A percentile compares a stretch with the other conserved stretches of the same genome.
Evolutionary conservation across 2,113 vertebrate genomes (phyloP).

Genomic region (Danionella cerebrum): DNA sequence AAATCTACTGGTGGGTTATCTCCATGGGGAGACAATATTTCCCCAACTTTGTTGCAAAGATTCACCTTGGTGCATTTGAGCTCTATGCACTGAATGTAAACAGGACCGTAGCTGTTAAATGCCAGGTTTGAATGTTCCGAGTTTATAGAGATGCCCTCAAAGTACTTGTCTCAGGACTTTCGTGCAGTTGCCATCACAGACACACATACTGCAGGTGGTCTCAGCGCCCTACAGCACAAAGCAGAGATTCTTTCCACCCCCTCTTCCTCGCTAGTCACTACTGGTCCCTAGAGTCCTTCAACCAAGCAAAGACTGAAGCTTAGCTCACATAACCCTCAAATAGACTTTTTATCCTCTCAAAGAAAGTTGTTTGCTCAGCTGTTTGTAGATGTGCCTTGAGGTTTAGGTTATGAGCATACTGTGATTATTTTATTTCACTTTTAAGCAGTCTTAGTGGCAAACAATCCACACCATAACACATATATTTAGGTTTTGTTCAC

Average conservation of each 20-base stretch:
- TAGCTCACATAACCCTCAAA: constrained; percentile 29
- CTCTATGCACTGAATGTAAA: constrained; percentile 5
- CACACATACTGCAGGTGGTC: constrained; percentile 30
- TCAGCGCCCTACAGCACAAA: constrained; percentile 14
- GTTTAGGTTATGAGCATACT: neutral
- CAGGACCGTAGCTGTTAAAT: constrained; percentile 11
- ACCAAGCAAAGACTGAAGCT: constrained; percentile 35
- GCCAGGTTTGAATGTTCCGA: neutral
- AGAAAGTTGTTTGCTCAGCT: constrained; percentile 7
- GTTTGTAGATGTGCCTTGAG: neutral
- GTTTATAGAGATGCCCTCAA: constrained; percentile 28
- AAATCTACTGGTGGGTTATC: constrained; percentile 30
- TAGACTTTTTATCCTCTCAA: constrained; percentile 31
- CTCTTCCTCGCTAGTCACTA: constrained; percentile 31
- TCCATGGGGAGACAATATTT: constrained; percentile 25
- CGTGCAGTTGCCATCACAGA: constrained; percentile 26
- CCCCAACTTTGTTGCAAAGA: constrained; percentile 23
- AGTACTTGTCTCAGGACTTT: constrained; percentile 27
- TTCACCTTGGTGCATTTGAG: constrained; percentile 25
- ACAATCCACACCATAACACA: too few species aligned
- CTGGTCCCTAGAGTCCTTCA: constrained; percentile 31
- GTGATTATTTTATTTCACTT: too few species aligned
- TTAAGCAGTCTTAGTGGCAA: too few species aligned
- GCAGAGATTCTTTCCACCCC: neutral
- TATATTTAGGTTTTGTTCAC: too few species aligned